These are phyloP conservation scores for Apeira syringaria DNA, from an alignment of 2,888 invertebrate species.

Conservation along the genomic window DNA sequence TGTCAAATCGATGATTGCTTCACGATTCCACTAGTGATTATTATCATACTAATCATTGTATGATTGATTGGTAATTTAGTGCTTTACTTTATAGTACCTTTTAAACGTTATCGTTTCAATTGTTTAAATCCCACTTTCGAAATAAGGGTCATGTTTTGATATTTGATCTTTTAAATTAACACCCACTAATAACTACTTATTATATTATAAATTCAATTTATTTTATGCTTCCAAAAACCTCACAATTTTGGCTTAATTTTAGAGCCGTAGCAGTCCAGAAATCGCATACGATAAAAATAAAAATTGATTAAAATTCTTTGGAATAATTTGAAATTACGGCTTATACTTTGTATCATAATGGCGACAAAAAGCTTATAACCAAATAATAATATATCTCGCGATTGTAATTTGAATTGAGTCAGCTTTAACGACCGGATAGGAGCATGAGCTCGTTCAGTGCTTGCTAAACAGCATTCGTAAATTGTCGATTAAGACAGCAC, in stretches of 20 bases:
- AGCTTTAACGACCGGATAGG: constrained; percentile 51
- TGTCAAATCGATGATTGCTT: constrained; percentile 59
- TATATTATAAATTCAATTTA: too few species aligned
- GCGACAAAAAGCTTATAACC: constrained; percentile 36
- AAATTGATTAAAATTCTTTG: constrained; percentile 8
- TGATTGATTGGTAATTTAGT: constrained; percentile 13
- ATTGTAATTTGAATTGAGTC: constrained; percentile 54
- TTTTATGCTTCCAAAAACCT: too few species aligned
- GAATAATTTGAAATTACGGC: constrained; percentile 18
- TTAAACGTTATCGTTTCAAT: too few species aligned
- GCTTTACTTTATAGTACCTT: not conserved
- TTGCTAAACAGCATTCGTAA: constrained; percentile 61
- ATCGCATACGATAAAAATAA: too few species aligned
- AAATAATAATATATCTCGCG: constrained; percentile 49
- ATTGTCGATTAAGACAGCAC: constrained; percentile 69
- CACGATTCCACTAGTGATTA: constrained; percentile 34
- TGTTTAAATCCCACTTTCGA: too few species aligned
- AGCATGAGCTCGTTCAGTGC: constrained; percentile 40
- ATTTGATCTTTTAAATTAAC: too few species aligned
- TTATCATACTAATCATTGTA: constrained; percentile 3
- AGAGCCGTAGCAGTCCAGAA: too few species aligned
- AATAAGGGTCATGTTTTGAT: too few species aligned
- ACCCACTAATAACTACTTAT: too few species aligned
- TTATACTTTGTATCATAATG: constrained; percentile 24
- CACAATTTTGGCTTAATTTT: too few species aligned